Percentiles rank a stretch among this genome's conserved stretches.
These are phyloP conservation scores for Zaprionus davidi DNA, from an alignment of 1,140 invertebrate species.

Conservation along the genomic window DNA sequence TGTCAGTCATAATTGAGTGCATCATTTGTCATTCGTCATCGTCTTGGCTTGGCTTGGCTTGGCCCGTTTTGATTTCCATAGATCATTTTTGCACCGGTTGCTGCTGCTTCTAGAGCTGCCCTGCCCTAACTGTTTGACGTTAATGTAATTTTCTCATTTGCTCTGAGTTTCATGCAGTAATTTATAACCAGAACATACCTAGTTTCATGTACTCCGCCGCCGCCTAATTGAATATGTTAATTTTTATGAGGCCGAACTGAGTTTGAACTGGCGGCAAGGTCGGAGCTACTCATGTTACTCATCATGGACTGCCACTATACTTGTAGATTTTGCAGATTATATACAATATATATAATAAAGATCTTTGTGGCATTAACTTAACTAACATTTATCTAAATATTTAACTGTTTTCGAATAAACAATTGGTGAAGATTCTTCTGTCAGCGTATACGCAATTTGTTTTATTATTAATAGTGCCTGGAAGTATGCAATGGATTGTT, in stretches of 20 bases:
- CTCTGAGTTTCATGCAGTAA: slow-evolving; percentile 56
- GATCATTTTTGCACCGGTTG: slow-evolving; percentile 43
- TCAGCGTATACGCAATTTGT: not conserved
- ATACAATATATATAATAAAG: no score
- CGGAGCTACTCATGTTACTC: slow-evolving; percentile 12
- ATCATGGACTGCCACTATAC: not conserved
- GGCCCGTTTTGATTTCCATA: slow-evolving; percentile 46
- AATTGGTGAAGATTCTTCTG: not conserved
- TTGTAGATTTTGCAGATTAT: not conserved
- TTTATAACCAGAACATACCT: slow-evolving; percentile 56
- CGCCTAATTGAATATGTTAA: slow-evolving; percentile 47
- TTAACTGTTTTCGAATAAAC: not conserved
- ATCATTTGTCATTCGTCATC: slow-evolving; percentile 65
- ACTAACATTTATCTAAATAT: not conserved
- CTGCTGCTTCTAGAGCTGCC: slow-evolving; percentile 24
- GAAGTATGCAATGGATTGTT: not conserved
- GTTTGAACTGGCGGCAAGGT: slow-evolving; percentile 9
- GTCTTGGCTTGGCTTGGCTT: slow-evolving; percentile 48
- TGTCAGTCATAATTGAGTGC: slow-evolving; percentile 32
- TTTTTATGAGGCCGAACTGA: slow-evolving; percentile 32
- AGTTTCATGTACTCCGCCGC: slow-evolving; percentile 50
- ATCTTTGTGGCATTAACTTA: no score
- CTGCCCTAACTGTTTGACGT: slow-evolving; percentile 23
- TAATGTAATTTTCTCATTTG: slow-evolving; percentile 58
- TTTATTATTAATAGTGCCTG: not conserved